phyloP scores from a whole-genome alignment of 2,888 invertebrate genomes.

The Pyrrhosoma nymphula region DNA sequence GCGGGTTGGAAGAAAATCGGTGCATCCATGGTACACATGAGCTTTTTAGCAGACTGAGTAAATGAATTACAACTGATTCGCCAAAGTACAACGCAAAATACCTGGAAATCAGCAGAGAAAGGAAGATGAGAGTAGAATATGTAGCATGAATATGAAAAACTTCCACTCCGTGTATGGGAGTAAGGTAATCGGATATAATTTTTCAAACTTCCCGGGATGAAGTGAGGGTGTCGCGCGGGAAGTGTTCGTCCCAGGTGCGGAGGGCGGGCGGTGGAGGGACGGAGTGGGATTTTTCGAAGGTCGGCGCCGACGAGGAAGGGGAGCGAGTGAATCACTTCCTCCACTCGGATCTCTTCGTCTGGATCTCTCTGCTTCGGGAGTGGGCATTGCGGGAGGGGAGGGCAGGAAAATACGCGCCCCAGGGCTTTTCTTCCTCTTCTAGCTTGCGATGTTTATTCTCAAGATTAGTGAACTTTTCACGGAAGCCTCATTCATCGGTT shows the following conservation, averaged over 20 bases:
- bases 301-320: not conserved
- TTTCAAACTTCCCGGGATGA: not conserved
- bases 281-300: not conserved
- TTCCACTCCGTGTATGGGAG: not conserved
- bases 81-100: no score
- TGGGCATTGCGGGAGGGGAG: not conserved
- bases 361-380: not conserved
- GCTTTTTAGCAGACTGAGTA: no score
- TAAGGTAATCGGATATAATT: not conserved
- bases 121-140: no score
- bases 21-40: no score
- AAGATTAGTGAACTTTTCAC: slow-evolving; percentile 16
- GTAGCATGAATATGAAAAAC: not conserved
- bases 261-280: not conserved
- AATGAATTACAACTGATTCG: no score
- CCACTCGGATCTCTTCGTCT: not conserved
- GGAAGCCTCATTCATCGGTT: not conserved
- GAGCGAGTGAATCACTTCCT: not conserved
- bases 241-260: not conserved
- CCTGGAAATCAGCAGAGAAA: no score
- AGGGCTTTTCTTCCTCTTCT: not conserved
- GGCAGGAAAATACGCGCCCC: not conserved
- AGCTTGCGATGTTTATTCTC: not conserved
- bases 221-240: not conserved
- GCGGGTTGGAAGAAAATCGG: no score